Base-by-base conservation (phyloP, 2,113 vertebrate species). In the Lepus europaeus region DNA sequence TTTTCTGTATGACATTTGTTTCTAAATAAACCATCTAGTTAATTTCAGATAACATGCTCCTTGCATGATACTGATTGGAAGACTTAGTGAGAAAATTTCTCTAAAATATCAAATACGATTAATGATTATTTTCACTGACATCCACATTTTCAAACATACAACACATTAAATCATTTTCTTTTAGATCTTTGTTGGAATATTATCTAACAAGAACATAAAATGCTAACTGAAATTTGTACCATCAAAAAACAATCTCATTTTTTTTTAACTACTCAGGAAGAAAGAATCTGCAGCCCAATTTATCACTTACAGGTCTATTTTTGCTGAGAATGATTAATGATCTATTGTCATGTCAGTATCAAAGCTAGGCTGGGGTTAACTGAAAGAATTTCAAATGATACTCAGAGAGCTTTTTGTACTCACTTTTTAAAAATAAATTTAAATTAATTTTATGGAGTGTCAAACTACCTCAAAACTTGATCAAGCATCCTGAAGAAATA, bases 371-470 rank as follows among this genome's bases (percentile, higher is more conserved):
- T 76, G 9, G 76, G 88, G 29, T 88, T 87, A 91, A 72, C 9
- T 33, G 31, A 90, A 51, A 92, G 16, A 31, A 25, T 85, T 96
- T 94, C n/a, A 73, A 84, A 20, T 70, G 51, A 64, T 25, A 85
- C 5, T 39, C 31, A 80, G 23, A 68, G 3, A 94, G 29, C 3
- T 79, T 56, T 69, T 49, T 93, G 9, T n/a, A 64, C 3, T 80
- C 39, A 73, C 9, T 59, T 49, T 36, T 56, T 49, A 69, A 27
- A 70, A 96, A 84, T 45, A 7, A 45, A 73, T 13, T 49, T 9
- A 56, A 79, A 72, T 70, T 64, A 68, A 16, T 70, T 96, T 94
- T 76, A 29, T 9, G 78, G 27, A 70, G 20, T 85, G 12, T 13
- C 59, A 3, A 3, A 56, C 29, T 51, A 31, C 3, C 9, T 70